Percentiles rank a stretch among this genome's conserved stretches.
These are phyloP conservation scores for Pachycephala philippinensis DNA, from an alignment of 2,113 vertebrate species.

Conservation along the genomic window DNA sequence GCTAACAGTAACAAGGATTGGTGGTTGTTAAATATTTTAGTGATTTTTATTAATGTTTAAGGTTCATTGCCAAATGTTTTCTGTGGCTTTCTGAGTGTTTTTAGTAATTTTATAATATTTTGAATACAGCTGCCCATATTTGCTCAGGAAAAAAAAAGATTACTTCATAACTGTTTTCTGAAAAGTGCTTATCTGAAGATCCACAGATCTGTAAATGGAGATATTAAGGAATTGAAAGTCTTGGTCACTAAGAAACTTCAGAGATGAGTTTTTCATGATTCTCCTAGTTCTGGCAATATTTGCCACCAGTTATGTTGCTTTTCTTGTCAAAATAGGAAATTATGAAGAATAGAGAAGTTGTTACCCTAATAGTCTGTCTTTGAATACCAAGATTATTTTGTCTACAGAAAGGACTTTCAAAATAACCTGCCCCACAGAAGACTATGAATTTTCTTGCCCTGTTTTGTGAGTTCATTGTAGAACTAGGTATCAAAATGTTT, in stretches of 20 bases:
- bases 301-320: background rate
- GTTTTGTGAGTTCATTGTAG: background rate
- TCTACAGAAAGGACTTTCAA: background rate
- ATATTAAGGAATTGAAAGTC: background rate
- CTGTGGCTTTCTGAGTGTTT: background rate
- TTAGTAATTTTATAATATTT: background rate
- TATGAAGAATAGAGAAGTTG: background rate
- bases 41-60: background rate
- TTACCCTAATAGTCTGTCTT: background rate
- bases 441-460: background rate
- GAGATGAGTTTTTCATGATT: background rate
- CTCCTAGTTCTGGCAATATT: background rate
- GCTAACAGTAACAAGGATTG: background rate
- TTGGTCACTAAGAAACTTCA: background rate
- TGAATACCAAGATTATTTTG: background rate
- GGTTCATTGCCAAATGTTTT: background rate
- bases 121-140: background rate
- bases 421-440: background rate
- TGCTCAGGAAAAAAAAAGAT: background rate
- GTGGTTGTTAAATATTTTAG: background rate
- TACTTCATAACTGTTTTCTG: background rate
- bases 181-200: background rate
- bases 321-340: background rate
- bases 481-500: background rate
- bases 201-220: background rate